Conservation (phyloP, 2,797 vertebrate genomes). For the Antennarius maculatus region DNA sequence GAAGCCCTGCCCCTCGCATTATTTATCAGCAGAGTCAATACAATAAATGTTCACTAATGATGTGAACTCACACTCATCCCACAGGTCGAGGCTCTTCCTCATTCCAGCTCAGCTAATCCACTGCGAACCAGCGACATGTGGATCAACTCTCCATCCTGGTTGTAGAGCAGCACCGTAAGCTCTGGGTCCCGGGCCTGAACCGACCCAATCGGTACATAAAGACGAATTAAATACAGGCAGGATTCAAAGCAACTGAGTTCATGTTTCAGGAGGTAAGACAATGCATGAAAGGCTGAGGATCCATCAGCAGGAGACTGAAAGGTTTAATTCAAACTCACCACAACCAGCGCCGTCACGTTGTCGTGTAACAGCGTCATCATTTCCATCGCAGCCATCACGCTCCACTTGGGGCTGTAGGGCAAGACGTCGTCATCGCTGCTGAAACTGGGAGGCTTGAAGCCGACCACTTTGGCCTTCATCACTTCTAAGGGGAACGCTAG, state of each 20-base stretch:
- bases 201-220: too few relatives aligned
- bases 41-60: neutral
- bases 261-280: too few relatives aligned
- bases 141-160: constrained; percentile 75
- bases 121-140: constrained; percentile 85
- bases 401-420: constrained; percentile 90
- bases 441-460: constrained; percentile 83
- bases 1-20: too few relatives aligned
- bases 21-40: too few relatives aligned
- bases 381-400: constrained; percentile 81
- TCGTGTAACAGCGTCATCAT: constrained; percentile 86
- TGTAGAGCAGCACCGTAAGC: constrained; percentile 83
- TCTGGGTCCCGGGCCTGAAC: constrained; percentile 76
- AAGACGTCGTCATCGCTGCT: constrained; percentile 71
- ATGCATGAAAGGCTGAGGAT: too few relatives aligned
- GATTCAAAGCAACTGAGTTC: too few relatives aligned
- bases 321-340: constrained; percentile 70
- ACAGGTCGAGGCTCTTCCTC: constrained; percentile 2
- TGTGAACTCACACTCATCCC: neutral
- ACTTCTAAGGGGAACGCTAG: constrained; percentile 83
- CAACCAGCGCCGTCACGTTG: constrained; percentile 79
- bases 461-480: constrained; percentile 83
- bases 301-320: too few relatives aligned
- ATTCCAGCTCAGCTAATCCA: constrained; percentile 86
- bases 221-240: too few relatives aligned